Conservation (phyloP, 2,888 invertebrate genomes). For the Meiosimyza decipiens region DNA sequence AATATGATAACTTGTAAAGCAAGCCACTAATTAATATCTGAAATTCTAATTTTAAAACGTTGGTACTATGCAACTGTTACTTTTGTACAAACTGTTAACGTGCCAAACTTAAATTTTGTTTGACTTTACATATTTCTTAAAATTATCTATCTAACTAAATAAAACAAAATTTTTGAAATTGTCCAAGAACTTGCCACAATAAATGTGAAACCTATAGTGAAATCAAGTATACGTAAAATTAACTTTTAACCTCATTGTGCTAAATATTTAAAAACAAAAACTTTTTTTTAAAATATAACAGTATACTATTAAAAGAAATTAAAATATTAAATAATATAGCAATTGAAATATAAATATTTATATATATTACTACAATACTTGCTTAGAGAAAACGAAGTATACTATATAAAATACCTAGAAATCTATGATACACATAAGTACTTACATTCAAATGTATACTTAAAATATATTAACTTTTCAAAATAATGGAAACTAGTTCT, state of each 20-base stretch:
- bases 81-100: slow-evolving; percentile 6
- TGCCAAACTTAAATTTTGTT: background rate
- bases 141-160: background rate
- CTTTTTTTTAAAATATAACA: background rate
- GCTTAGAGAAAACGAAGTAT: background rate
- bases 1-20: too few relatives aligned
- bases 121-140: background rate
- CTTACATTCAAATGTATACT: background rate
- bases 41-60: too few relatives aligned
- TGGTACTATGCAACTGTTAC: background rate
- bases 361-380: background rate
- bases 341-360: background rate
- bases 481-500: background rate
- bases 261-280: slow-evolving; percentile 26
- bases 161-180: background rate
- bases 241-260: slow-evolving; percentile 48
- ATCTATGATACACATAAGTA: background rate
- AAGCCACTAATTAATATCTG: too few relatives aligned
- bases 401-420: background rate
- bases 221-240: slow-evolving; percentile 61
- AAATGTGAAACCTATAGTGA: slow-evolving; percentile 45
- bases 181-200: background rate
- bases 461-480: background rate
- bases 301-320: background rate
- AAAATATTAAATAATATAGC: slow-evolving; percentile 2